phyloP scores from a whole-genome alignment of 2,888 invertebrate genomes.

The Phyto melanocephala region DNA sequence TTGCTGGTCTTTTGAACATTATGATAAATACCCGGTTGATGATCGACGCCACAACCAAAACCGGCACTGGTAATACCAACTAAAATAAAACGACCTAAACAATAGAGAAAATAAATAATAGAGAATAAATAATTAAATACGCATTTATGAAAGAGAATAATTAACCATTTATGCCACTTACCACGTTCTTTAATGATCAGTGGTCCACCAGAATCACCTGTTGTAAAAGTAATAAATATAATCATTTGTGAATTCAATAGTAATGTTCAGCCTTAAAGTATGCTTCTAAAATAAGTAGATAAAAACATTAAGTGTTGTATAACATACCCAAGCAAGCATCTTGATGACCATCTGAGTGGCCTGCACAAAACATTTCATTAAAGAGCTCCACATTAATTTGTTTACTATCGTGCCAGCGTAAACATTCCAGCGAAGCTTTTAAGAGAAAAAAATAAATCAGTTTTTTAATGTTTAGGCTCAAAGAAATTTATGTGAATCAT shows the following conservation, averaged over 20 bases:
- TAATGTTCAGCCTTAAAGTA: conserved; percentile 67
- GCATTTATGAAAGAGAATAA: neutral
- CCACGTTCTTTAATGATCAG: conserved; percentile 84
- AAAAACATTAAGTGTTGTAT: neutral
- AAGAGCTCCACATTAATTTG: conserved; percentile 88
- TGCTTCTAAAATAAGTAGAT: conserved; percentile 49
- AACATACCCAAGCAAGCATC: conserved; percentile 87
- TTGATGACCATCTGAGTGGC: conserved; percentile 89
- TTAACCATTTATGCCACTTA: conserved; percentile 21
- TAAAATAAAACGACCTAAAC: conserved; percentile 83
- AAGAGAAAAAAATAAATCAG: conserved; percentile 35
- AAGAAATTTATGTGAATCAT: neutral
- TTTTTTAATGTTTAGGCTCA: neutral
- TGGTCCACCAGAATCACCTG: conserved; percentile 90
- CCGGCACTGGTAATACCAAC: conserved; percentile 92
- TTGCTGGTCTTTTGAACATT: conserved; percentile 85
- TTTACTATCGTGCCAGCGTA: conserved; percentile 89
- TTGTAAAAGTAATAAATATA: conserved; percentile 21
- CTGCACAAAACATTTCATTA: conserved; percentile 91
- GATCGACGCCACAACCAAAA: conserved; percentile 91
- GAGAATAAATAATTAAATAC: neutral
- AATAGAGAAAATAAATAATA: neutral
- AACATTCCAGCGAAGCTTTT: conserved; percentile 85
- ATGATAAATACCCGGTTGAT: conserved; percentile 92
- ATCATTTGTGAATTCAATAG: neutral